phyloP scores from a whole-genome alignment of 2,797 vertebrate genomes.

The Pseudochromis fuscus region DNA sequence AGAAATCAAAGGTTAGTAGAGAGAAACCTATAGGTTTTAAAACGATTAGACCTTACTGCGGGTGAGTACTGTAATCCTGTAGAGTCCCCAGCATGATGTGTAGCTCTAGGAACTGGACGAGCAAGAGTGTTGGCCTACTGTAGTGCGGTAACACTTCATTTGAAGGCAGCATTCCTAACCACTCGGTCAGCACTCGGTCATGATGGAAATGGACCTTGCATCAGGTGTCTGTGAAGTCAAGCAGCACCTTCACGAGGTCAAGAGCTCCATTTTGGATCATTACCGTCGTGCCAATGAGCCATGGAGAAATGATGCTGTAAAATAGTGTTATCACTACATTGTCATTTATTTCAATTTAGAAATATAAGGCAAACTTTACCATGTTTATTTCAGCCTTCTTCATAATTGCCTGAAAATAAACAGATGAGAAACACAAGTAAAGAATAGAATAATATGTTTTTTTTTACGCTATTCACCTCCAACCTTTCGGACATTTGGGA shows the following conservation, averaged over 20 bases:
- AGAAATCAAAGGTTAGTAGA: constrained; percentile 91
- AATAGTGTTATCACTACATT: constrained; percentile 90
- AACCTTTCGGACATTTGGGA: constrained; percentile 84
- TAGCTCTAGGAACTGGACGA: constrained; percentile 80
- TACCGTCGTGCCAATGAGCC: constrained; percentile 71
- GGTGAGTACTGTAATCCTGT: constrained; percentile 87
- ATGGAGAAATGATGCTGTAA: constrained; percentile 82
- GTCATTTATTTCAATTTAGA: constrained; percentile 77
- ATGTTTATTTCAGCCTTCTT: constrained; percentile 78
- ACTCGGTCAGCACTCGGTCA: constrained; percentile 71
- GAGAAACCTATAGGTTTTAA: constrained; percentile 82
- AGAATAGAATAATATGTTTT: constrained; percentile 72
- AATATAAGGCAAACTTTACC: constrained; percentile 69
- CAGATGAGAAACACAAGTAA: constrained; percentile 68
- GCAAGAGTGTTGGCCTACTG: constrained; percentile 88
- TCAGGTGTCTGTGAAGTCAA: constrained; percentile 36
- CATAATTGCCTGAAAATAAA: constrained; percentile 84
- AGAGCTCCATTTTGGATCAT: constrained; percentile 74
- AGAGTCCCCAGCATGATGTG: constrained; percentile 85
- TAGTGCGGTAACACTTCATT: constrained; percentile 89
- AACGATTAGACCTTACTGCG: constrained; percentile 85
- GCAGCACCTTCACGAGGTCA: constrained; percentile 47
- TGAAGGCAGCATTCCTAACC: constrained; percentile 83
- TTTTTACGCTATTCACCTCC: constrained; percentile 61
- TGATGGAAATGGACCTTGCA: constrained; percentile 75